Evolutionary conservation across 2,797 vertebrate species (phyloP), one percentile per base, ranked within the genome.

Genomic region (Pseudotriccus pelzelni): DNA sequence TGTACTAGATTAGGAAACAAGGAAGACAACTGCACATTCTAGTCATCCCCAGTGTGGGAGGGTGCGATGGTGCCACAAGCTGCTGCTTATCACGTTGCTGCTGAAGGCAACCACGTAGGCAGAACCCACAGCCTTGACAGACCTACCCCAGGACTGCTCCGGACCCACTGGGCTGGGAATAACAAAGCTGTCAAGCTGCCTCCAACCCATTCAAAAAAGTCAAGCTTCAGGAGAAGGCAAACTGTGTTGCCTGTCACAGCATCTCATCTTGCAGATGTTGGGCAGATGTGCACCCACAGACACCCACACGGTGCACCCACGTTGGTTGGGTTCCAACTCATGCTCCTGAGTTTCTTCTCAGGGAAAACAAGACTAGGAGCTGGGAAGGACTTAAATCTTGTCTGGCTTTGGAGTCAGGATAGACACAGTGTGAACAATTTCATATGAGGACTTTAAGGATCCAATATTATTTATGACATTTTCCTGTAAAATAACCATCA

Each of bases 21-120:
- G 91, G 94, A 96, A 96, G 96, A 94, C 94, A 96, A 96, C 83
- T 94, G 91, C 86, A 90, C 90, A 87, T 93, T 90, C 93, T 96
- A 84, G 72, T 87, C 94, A 96, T 84, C 91, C 56, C 60, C 90
- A 68, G 62, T 2, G 88, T 94, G 67, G 95, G 94, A 87, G 83
- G 92, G 84, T 82, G 85, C 0, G 13, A 94, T n/a, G 67, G 74
- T 94, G 93, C 93, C 90, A 95, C 70, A 94, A 74, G 88, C 77
- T 94, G 91, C 85, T 82, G 90, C 85, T 91, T 88, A 79, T 91
- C 85, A 43, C 60, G 85, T 74, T 94, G 77, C 83, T 91, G 76
- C 80, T 81, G 72, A 82, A 91, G 80, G 63, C 50, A 89, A 16
- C 41, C 49, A 59, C 4, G 68, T n/a, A 73, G 69, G 90, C 86